These are phyloP conservation scores for Echiichthys vipera DNA, from an alignment of 2,797 vertebrate genomes.

Conservation along the genomic window DNA sequence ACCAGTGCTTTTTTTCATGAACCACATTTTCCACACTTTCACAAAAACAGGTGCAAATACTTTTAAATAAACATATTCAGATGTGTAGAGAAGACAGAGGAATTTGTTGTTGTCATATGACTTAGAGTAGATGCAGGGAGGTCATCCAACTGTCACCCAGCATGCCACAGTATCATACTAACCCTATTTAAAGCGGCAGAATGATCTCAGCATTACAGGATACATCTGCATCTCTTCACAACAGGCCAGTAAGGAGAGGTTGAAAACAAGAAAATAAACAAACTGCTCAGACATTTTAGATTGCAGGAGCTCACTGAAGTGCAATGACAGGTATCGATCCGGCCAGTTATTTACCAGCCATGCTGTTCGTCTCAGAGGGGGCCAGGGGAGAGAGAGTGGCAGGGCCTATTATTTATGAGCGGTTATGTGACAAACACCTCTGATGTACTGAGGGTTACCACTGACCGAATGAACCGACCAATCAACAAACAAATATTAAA, in stretches of 20 bases:
- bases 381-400: slow-evolving; percentile 48
- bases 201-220: slow-evolving; percentile 13
- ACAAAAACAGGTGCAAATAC: too few species aligned
- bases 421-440: slow-evolving; percentile 67
- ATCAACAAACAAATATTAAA: slow-evolving; percentile 34
- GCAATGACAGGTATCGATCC: slow-evolving; percentile 78
- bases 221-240: slow-evolving; percentile 36
- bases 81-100: background rate
- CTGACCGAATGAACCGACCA: slow-evolving; percentile 42
- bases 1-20: slow-evolving; percentile 9
- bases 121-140: background rate
- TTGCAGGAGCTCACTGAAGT: slow-evolving; percentile 61
- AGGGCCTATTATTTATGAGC: slow-evolving; percentile 75
- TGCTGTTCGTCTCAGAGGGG: slow-evolving; percentile 54
- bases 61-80: too few species aligned
- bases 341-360: slow-evolving; percentile 73
- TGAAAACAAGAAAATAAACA: slow-evolving; percentile 62
- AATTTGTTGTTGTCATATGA: background rate
- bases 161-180: background rate
- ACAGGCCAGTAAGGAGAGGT: slow-evolving; percentile 13
- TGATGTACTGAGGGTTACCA: slow-evolving; percentile 59
- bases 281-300: slow-evolving; percentile 62
- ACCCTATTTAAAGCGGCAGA: slow-evolving; percentile 11
- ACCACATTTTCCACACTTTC: too few species aligned
- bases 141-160: slow-evolving; percentile 1